Conservation (phyloP, 2,888 invertebrate species). For the Noctua comes region DNA sequence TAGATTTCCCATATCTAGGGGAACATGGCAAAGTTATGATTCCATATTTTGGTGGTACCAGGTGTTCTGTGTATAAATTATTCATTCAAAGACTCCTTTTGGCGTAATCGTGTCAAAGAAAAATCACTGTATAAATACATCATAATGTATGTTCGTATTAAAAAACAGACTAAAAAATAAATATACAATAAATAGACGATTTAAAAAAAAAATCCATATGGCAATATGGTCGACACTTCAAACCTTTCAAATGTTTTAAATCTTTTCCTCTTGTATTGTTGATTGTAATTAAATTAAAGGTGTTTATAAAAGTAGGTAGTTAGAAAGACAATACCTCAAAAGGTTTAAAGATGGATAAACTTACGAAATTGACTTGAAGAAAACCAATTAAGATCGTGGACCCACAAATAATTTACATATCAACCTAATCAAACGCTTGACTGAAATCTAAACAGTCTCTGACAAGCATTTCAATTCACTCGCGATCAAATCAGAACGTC, state of each 20-base stretch:
- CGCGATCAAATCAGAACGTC: slow-evolving; percentile 43
- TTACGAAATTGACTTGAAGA: neutral
- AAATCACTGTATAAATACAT: neutral
- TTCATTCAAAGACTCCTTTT: neutral
- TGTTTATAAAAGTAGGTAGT: neutral
- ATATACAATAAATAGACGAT: no score
- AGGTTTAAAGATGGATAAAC: neutral
- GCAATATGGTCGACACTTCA: neutral
- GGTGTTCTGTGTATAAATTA: slow-evolving; percentile 1
- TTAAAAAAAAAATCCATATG: no score
- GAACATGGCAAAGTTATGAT: slow-evolving; percentile 11
- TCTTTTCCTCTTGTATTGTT: neutral
- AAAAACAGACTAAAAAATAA: no score
- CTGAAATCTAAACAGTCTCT: slow-evolving; percentile 43
- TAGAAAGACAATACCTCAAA: neutral
- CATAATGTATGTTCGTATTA: no score
- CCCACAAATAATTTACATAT: slow-evolving; percentile 9
- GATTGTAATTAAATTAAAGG: neutral
- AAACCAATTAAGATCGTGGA: neutral
- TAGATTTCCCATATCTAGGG: slow-evolving; percentile 26
- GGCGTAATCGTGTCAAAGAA: neutral
- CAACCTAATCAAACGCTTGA: slow-evolving; percentile 44
- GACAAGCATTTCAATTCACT: slow-evolving; percentile 39
- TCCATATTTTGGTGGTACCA: slow-evolving; percentile 19
- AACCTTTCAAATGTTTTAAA: neutral